Evolutionary conservation across 2,888 invertebrate species (phyloP).

Genomic region (Xanthostigma xanthostigma): DNA sequence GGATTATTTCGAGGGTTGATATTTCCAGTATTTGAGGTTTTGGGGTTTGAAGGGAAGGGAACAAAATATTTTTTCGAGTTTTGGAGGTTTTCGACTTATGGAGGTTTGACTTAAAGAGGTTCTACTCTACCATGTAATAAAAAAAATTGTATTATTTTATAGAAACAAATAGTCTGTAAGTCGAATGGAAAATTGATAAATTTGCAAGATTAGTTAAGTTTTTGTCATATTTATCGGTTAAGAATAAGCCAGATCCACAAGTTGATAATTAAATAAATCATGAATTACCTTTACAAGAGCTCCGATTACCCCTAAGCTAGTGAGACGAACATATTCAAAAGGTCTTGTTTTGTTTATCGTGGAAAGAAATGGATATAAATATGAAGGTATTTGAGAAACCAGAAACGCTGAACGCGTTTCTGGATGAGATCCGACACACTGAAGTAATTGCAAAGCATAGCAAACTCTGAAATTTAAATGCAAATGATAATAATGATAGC

Average conservation of each 20-base stretch:
- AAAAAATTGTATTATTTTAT: too few relatives aligned
- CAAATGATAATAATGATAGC: background rate
- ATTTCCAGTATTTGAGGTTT: too few relatives aligned
- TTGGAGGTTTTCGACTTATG: too few relatives aligned
- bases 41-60: too few relatives aligned
- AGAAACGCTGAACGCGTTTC: slow-evolving; percentile 94
- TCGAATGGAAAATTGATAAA: too few relatives aligned
- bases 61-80: too few relatives aligned
- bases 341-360: slow-evolving; percentile 98
- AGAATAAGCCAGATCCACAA: too few relatives aligned
- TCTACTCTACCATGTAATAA: too few relatives aligned
- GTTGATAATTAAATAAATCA: background rate
- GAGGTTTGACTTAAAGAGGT: too few relatives aligned
- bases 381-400: slow-evolving; percentile 92
- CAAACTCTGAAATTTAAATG: slow-evolving; percentile 54
- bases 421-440: slow-evolving; percentile 99
- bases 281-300: slow-evolving; percentile 77
- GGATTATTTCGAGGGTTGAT: too few relatives aligned
- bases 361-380: slow-evolving; percentile 95
- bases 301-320: slow-evolving; percentile 98
- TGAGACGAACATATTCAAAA: slow-evolving; percentile 94
- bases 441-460: slow-evolving; percentile 92
- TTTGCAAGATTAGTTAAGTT: too few relatives aligned
- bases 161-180: too few relatives aligned
- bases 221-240: background rate